Percentiles rank a stretch among this genome's conserved stretches.
Conservation (phyloP, 2,113 vertebrate species). For the Shinisaurus crocodilurus region DNA sequence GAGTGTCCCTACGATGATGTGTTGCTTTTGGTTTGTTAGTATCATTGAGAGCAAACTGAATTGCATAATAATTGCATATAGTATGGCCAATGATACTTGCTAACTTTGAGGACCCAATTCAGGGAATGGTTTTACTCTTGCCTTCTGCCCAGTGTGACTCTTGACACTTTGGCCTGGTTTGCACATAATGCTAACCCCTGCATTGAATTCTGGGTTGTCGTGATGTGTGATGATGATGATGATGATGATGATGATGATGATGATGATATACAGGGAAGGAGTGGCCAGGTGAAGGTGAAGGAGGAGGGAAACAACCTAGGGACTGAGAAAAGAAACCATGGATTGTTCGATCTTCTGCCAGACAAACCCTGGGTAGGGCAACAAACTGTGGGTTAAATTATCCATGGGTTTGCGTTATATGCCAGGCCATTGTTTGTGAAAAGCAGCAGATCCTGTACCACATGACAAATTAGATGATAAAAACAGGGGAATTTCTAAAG, state of each 20-base stretch:
- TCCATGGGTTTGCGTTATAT: too few species aligned
- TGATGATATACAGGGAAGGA: too few species aligned
- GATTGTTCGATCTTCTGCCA: too few species aligned
- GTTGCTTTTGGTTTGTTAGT: constrained; percentile 1
- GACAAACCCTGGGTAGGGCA: too few species aligned
- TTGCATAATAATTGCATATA: background rate
- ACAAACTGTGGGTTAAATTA: too few species aligned
- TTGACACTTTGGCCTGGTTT: background rate
- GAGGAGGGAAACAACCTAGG: too few species aligned
- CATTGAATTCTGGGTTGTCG: too few species aligned
- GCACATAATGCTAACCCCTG: too few species aligned
- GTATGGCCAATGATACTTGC: background rate
- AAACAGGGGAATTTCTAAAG: background rate
- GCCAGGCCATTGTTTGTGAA: background rate
- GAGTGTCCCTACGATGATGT: background rate
- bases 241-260: too few species aligned
- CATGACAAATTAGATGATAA: background rate
- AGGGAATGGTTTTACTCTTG: background rate
- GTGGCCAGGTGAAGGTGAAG: too few species aligned
- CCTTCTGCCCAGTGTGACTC: background rate
- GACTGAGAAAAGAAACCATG: too few species aligned
- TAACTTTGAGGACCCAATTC: background rate
- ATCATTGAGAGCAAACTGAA: background rate
- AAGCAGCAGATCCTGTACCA: background rate
- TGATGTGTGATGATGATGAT: too few species aligned